Evolutionary conservation across 2,113 vertebrate species (phyloP), one percentile per base, ranked within the genome.

Genomic region (Globicephala melas): DNA sequence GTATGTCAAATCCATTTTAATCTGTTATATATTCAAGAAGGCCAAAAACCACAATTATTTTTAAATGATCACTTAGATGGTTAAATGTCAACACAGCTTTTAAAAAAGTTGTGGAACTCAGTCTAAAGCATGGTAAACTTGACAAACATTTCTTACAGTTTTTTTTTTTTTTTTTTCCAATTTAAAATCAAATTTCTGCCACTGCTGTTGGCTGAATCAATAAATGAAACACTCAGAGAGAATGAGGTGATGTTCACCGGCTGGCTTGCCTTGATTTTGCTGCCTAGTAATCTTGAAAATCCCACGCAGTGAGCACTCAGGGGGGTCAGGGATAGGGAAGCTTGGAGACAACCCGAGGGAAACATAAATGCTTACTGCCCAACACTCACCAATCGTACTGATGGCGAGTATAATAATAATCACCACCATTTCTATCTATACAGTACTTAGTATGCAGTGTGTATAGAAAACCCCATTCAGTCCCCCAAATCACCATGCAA

Each of bases 111-210:
- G 85, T 92, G 14, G 41, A 89, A 85, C 76, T 90, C n/a, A 7
- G 14, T 12, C 25, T 73, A 82, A 82, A 71, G 81, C n/a, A 36
- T 44, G 4, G n/a, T 70, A 71, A 63, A 67, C 26, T 18, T 25
- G 18, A 63, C 6, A 62, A 50, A 14, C 8, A 63, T 50, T 95
- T 41, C 17, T 18, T 86, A 41, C 2, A 33, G 20, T 23, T 21
- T 63, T 58, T 6, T 31, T 70, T 63, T 58, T 6, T 31, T 70
- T 26, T 50, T 31, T 38, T 70, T 21, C 15, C 13, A 38, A 67
- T 87, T 81, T 33, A 65, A n/a, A 74, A 71, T 92, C 14, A 44
- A n/a, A 84, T 94, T 94, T 94, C 38, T 65, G 70, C 79, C 31
- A 68, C 23, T 58, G 1, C 17, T 55, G 17, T 20, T 55, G 70